Evolutionary conservation across 2,113 vertebrate species (phyloP).

Genomic region (Phainopepla nitens): DNA sequence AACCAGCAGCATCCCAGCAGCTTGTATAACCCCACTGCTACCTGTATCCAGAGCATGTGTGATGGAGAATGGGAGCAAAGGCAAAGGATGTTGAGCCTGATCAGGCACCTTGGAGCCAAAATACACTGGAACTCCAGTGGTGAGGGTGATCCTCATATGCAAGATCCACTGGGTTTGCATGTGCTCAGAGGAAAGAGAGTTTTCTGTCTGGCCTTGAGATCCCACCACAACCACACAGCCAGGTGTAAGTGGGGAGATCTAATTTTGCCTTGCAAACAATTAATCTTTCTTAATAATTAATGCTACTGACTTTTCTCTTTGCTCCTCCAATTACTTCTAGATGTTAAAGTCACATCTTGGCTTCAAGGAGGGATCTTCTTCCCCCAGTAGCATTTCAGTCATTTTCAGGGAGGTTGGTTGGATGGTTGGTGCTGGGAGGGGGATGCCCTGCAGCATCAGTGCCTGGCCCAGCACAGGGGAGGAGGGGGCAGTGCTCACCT

Average conservation of each 20-base stretch:
- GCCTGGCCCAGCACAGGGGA: background rate
- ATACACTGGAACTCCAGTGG: fast-evolving
- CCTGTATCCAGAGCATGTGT: fast-evolving
- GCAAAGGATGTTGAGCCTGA: background rate
- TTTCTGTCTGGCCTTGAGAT: background rate
- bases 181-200: background rate
- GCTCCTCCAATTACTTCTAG: background rate
- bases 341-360: background rate
- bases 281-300: background rate
- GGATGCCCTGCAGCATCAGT: background rate
- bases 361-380: background rate
- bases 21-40: background rate
- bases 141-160: background rate
- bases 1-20: no score
- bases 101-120: background rate
- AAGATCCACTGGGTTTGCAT: background rate
- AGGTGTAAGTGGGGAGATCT: background rate
- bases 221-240: background rate
- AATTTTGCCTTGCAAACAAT: background rate
- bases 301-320: background rate
- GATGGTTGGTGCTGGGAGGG: background rate
- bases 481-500: fast-evolving
- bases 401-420: background rate
- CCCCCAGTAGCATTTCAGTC: background rate
- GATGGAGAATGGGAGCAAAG: background rate